Base-by-base conservation (phyloP, 2,113 vertebrate genomes). In the Callaeas wilsoni region DNA sequence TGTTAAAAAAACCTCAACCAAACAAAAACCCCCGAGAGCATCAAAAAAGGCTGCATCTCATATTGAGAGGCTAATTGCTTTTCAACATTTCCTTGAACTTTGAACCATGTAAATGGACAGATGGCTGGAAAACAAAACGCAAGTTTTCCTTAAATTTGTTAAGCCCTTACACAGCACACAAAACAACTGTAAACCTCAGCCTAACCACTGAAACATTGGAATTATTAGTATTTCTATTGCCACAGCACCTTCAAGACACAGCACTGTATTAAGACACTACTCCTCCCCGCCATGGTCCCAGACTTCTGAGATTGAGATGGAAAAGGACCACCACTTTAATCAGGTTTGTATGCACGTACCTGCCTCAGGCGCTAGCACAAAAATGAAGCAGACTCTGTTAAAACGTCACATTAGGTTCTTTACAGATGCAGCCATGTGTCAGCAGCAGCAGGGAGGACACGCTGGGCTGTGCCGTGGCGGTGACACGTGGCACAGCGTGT, bases 111-210 rank as follows among this genome's bases (percentile, higher is more conserved):
- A 84, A 96, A 93, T 18, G 32, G 32, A 84, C 57, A 87, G 65
- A 77, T 19, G 87, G 73, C 56, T 91, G 83, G 57, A 91, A 97
- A 94, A 84, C 3, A 13, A 94, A 84, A 83, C 12, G 20, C 27
- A 76, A 81, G 76, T 56, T 92, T 27, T 79, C 79, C 68, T 63
- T 79, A 57, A 88, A 74, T 91, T 88, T 2, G 0, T 17, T 17
- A 87, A 87, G 33, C 84, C 87, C 84, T 82, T 81, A 59, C 13
- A n/a, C 14, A 82, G 21, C 14, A 52, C 49, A n/a, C 16, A 22
- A 60, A 88, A 22, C 2, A 6, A 50, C 13, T 21, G 19, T 10
- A 69, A 76, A 52, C 9, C 7, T 75, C 91, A 62, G 16, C 3
- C 15, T 56, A 75, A 89, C 7, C 9, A 37, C 21, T 4, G 41